Evolutionary conservation across 2,888 invertebrate genomes (phyloP).

Genomic region (Aspidiotus rigidus): DNA sequence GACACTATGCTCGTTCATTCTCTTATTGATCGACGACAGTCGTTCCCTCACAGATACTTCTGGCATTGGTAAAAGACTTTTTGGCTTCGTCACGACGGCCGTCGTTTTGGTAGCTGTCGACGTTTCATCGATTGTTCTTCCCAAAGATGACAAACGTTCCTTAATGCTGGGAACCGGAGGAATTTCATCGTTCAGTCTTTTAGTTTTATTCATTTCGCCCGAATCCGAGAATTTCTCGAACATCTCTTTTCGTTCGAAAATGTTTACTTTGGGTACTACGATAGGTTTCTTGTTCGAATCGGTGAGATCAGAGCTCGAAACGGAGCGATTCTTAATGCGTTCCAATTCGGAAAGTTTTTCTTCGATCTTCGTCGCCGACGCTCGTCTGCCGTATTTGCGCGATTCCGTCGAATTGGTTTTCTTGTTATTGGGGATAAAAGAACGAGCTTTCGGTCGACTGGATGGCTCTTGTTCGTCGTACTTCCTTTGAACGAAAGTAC

Average conservation of each 20-base stretch:
- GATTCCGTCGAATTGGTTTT: no score
- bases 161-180: constrained; percentile 11
- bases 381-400: constrained; percentile 33
- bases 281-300: constrained; percentile 38
- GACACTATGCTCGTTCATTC: constrained; percentile 2
- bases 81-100: not conserved
- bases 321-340: constrained; percentile 35
- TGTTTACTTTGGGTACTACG: constrained; percentile 57
- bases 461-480: no score
- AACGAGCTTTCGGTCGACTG: no score
- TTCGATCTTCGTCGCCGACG: constrained; percentile 51
- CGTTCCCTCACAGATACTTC: constrained; percentile 12
- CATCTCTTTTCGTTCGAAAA: constrained; percentile 69
- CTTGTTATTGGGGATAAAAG: no score
- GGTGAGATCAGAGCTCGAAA: constrained; percentile 43
- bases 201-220: not conserved
- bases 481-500: no score
- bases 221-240: constrained; percentile 54
- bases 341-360: constrained; percentile 50
- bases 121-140: constrained; percentile 6
- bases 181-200: not conserved
- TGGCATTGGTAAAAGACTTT: constrained; percentile 9
- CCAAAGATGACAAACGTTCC: constrained; percentile 7
- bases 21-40: constrained; percentile 19
- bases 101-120: not conserved